Base-by-base conservation (phyloP, 1,140 invertebrate species). In the Zaprionus tsacasi region DNA sequence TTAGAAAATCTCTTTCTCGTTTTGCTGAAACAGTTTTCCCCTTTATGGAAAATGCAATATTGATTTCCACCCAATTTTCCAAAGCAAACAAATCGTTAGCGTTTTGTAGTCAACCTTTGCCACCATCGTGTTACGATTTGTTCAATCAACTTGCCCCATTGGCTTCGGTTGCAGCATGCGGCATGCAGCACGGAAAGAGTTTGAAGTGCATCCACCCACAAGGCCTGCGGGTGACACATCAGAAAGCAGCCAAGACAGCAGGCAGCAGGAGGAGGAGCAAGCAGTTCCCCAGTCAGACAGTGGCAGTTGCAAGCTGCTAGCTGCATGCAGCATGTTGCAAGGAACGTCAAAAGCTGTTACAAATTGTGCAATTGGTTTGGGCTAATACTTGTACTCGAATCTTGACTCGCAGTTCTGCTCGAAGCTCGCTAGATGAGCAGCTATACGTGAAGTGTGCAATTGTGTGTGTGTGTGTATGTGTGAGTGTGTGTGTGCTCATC, bases 351-450 rank as follows among this genome's bases (percentile, higher is more conserved):
- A 87, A 88, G 83, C 80, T 88, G 82, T 83, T 88, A 87, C 82
- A 87, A 87, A 87, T 87, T 87, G 82, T 87, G 83, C 82, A 87
- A 87, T 87, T 89, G 82, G 83, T 88, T 87, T 83, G 82, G 85
- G 83, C 83, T 88, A 87, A 88, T 86, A 70, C 79, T 67, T 70
- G 75, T 60, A 61, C 75, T 70, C 58, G 48, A 30, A 30, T 48
- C 52, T 67, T 57, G n/a, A 7, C 43, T 21, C 45, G 25, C 15
- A 45, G 40, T 45, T 45, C 10, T 35, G 33, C 33, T 7, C 27
- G 27, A 30, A 30, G 27, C 27, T 35, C 1, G 33, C 33, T 35
- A 35, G 6, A 35, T 35, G n/a, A 15, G 40, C 40, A 15, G 40
- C 40, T 45, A 15, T 45, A 45, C n/a, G 40, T 45, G 40, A 6